Conservation (phyloP, 23 tunicate genomes). For the Trididemnum nubilum region DNA sequence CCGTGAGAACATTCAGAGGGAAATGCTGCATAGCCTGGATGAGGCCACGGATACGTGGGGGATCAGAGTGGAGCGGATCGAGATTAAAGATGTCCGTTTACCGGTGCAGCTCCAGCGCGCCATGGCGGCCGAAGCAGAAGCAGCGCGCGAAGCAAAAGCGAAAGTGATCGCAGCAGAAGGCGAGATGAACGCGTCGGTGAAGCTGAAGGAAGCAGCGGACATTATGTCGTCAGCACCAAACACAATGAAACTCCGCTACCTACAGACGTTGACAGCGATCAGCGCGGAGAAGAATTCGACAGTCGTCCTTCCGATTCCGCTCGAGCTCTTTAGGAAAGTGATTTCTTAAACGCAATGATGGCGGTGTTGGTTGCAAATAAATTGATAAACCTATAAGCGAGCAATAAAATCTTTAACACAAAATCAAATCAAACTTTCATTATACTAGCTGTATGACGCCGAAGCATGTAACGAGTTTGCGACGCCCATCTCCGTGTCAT, state of each 20-base stretch:
- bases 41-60: constrained; percentile 95
- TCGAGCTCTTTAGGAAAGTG: constrained; percentile 49
- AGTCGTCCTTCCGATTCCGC: constrained; percentile 89
- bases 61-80: constrained; percentile 87
- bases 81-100: constrained; percentile 85
- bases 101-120: constrained; percentile 90
- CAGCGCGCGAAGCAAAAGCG: constrained; percentile 91
- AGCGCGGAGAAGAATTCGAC: constrained; percentile 95
- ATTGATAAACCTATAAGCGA: too few relatives aligned
- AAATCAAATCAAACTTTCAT: not conserved
- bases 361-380: too few relatives aligned
- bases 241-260: constrained; percentile 84
- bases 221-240: constrained; percentile 76
- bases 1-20: constrained; percentile 71
- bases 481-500: not conserved
- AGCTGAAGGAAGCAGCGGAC: constrained; percentile 95
- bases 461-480: not conserved
- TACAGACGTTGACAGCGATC: constrained; percentile 82
- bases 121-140: constrained; percentile 99
- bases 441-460: not conserved
- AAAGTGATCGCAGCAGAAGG: constrained; percentile 98
- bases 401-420: not conserved
- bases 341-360: not conserved
- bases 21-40: constrained; percentile 64
- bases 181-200: constrained; percentile 88